These are phyloP conservation scores for Acanthornis magna DNA, from an alignment of 2,797 vertebrate genomes.

Conservation along the genomic window DNA sequence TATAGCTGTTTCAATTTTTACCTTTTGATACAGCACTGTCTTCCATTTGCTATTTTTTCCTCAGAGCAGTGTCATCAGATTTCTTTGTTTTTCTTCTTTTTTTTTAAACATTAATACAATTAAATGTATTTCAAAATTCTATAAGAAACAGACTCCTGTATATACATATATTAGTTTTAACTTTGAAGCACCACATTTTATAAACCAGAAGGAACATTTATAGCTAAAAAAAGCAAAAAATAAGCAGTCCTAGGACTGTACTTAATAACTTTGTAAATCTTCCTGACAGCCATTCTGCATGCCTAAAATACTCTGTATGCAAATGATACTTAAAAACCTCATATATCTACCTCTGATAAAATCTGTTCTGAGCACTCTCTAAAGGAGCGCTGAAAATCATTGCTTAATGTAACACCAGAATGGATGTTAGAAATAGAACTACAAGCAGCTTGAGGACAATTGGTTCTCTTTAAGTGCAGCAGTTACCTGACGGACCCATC, in stretches of 20 bases:
- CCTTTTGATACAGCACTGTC: background rate
- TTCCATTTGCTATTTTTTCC: background rate
- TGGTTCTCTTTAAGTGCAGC: background rate
- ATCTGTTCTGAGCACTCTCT: background rate
- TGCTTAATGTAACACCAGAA: background rate
- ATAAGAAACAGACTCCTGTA: background rate
- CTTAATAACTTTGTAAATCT: background rate
- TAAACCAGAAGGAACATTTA: background rate
- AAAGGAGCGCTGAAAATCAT: background rate
- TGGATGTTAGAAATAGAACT: background rate
- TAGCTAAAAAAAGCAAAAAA: background rate
- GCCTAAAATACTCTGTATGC: background rate
- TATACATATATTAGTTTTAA: background rate
- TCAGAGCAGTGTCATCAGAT: background rate
- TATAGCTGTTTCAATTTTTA: background rate
- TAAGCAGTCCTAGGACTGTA: background rate
- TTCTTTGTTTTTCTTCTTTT: background rate
- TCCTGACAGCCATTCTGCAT: background rate
- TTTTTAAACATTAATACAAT: background rate
- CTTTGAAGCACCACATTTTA: background rate
- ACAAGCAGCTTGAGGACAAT: background rate
- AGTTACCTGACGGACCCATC: background rate
- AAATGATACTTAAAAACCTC: background rate
- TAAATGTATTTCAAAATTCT: background rate
- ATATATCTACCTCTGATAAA: background rate